phyloP scores from a whole-genome alignment of 1,140 invertebrate species.

The Manduca sexta region DNA sequence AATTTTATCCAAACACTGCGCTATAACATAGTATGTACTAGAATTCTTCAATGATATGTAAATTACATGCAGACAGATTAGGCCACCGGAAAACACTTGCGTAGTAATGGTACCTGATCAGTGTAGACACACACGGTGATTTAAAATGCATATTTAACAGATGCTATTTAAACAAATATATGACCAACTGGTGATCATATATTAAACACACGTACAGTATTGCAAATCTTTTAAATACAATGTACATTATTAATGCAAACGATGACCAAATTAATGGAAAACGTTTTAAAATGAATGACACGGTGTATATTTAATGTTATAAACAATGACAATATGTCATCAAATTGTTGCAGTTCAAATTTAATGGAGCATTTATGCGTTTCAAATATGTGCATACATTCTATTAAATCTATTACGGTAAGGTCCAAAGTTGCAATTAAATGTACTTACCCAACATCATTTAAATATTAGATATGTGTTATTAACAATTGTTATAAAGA shows the following conservation, averaged over 20 bases:
- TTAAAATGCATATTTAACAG: background rate
- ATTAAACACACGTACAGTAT: constrained; percentile 3
- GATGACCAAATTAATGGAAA: constrained; percentile 1
- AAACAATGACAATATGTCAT: background rate
- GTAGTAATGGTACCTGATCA: background rate
- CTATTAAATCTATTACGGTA: too few relatives aligned
- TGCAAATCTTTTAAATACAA: constrained; percentile 4
- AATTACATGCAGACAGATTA: background rate
- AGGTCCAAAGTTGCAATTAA: too few relatives aligned
- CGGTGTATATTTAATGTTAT: background rate
- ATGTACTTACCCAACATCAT: too few relatives aligned
- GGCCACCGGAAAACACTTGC: background rate
- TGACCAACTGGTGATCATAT: background rate
- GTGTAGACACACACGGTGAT: background rate
- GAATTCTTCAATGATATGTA: too few relatives aligned
- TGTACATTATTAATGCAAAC: constrained; percentile 2
- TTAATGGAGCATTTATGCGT: too few relatives aligned
- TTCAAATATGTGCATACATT: too few relatives aligned
- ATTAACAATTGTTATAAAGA: too few relatives aligned
- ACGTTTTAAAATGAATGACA: background rate
- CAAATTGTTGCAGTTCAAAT: too few relatives aligned
- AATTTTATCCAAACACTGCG: too few relatives aligned
- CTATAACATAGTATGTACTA: too few relatives aligned
- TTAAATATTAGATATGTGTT: too few relatives aligned
- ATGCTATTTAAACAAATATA: background rate